Evolutionary conservation across 2,888 invertebrate genomes (phyloP).

Genomic region (Tenthredo notha): DNA sequence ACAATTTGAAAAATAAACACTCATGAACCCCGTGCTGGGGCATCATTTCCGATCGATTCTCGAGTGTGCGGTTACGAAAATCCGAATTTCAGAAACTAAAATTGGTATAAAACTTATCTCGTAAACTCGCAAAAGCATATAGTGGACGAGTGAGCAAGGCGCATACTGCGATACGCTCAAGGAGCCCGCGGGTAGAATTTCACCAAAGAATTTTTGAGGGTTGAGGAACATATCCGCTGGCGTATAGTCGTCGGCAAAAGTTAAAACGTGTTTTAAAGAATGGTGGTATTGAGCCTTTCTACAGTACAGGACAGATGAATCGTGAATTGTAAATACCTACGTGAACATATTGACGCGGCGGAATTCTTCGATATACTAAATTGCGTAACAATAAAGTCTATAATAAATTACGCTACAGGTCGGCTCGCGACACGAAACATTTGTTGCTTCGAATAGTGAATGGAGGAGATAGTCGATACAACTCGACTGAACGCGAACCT

Average conservation of each 20-base stretch:
- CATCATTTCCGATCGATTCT: too few species aligned
- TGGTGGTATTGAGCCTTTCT: not conserved
- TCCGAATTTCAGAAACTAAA: not conserved
- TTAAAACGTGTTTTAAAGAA: not conserved
- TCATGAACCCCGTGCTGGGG: too few species aligned
- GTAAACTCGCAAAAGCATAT: not conserved
- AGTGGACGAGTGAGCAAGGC: not conserved
- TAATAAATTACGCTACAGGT: slow-evolving; percentile 19
- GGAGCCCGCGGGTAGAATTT: not conserved
- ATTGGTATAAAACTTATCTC: not conserved
- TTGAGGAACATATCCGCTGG: not conserved
- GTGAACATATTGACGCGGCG: not conserved
- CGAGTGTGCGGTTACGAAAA: too few species aligned
- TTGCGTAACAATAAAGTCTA: not conserved
- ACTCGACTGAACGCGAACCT: not conserved
- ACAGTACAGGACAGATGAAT: not conserved
- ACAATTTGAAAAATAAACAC: too few species aligned
- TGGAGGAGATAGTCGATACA: slow-evolving; percentile 26
- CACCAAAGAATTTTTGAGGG: not conserved
- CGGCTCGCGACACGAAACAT: slow-evolving; percentile 30
- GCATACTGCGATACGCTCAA: not conserved
- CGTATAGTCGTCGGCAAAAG: not conserved
- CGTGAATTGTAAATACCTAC: not conserved
- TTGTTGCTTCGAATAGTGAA: slow-evolving; percentile 40
- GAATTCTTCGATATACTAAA: not conserved